These are phyloP conservation scores for Turnix velox DNA, from an alignment of 2,113 vertebrate genomes.

Conservation along the genomic window DNA sequence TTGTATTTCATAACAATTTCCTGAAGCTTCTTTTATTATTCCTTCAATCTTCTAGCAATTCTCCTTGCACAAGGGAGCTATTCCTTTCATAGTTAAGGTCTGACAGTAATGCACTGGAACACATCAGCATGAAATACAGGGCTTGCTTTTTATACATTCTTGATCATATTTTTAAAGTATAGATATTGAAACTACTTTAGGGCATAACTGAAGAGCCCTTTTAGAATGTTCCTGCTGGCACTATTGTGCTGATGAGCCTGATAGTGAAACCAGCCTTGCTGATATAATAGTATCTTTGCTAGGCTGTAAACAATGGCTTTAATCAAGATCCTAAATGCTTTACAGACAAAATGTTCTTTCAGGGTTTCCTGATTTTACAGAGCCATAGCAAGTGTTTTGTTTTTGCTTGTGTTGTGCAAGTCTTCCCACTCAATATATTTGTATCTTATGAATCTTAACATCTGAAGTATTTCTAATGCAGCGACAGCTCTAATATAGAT, in stretches of 20 bases:
- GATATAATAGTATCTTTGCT: neutral
- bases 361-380: conserved; percentile 45
- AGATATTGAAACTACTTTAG: conserved; percentile 44
- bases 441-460: conserved; percentile 19
- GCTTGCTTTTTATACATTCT: conserved; percentile 57
- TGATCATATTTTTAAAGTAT: conserved; percentile 57
- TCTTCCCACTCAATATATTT: neutral
- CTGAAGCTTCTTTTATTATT: conserved; percentile 30
- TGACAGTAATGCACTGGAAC: conserved; percentile 29
- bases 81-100: conserved; percentile 32
- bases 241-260: neutral
- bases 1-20: neutral
- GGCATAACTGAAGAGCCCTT: conserved; percentile 25
- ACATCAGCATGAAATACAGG: conserved; percentile 5
- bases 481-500: neutral
- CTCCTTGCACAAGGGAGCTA: neutral
- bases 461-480: conserved; percentile 1
- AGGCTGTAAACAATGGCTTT: conserved; percentile 49
- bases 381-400: neutral
- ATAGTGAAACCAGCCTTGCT: conserved; percentile 29
- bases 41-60: neutral
- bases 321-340: conserved; percentile 53
- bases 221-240: conserved; percentile 34
- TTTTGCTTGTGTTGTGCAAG: neutral
- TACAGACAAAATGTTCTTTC: conserved; percentile 35